Evolutionary conservation across 2,888 invertebrate species (phyloP).

Genomic region (Merodon equestris): DNA sequence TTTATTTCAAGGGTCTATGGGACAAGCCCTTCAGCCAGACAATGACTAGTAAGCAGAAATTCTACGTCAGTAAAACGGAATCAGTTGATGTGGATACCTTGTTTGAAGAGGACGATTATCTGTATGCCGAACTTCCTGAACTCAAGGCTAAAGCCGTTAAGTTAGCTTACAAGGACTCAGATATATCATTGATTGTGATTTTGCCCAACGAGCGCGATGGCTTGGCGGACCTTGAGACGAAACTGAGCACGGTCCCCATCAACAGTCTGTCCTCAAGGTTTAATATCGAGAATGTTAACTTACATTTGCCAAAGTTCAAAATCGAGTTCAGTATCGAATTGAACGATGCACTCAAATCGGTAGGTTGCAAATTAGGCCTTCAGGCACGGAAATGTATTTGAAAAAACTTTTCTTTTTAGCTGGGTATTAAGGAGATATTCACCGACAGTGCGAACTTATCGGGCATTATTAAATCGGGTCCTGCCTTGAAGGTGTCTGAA

Average conservation of each 20-base stretch:
- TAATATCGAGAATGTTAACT: conserved; percentile 79
- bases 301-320: conserved; percentile 89
- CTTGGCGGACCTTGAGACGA: conserved; percentile 82
- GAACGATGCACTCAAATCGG: conserved; percentile 82
- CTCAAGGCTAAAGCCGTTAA: conserved; percentile 83
- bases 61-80: conserved; percentile 81
- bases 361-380: conserved; percentile 74
- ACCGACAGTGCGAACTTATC: conserved; percentile 81
- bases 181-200: conserved; percentile 87
- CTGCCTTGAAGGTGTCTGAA: conserved; percentile 83
- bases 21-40: conserved; percentile 82
- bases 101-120: conserved; percentile 80
- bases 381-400: background rate
- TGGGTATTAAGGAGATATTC: conserved; percentile 87
- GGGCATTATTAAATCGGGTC: conserved; percentile 80
- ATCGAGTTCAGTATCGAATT: conserved; percentile 86
- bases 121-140: conserved; percentile 79
- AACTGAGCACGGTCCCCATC: conserved; percentile 81
- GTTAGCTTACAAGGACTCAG: conserved; percentile 85
- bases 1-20: conserved; percentile 93
- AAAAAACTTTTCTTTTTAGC: conserved; percentile 79
- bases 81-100: conserved; percentile 84
- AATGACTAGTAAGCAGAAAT: conserved; percentile 82
- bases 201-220: conserved; percentile 86
- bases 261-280: conserved; percentile 79